Base-by-base conservation (phyloP, 2,113 vertebrate species). In the Aythya baeri region DNA sequence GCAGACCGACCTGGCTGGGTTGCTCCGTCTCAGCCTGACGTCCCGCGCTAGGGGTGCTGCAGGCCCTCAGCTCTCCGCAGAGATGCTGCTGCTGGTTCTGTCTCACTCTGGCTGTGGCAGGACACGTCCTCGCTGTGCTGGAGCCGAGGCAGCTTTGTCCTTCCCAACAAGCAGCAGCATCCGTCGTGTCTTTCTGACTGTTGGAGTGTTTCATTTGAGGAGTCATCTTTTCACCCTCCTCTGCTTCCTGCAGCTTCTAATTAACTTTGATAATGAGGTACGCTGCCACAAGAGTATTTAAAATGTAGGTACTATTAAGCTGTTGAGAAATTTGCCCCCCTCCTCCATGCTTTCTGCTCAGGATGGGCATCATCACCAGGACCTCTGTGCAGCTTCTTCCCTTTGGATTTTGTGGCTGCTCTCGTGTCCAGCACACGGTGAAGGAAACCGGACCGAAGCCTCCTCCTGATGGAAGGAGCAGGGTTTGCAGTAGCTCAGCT, bases 291-390 rank as follows among this genome's bases (percentile, higher is more conserved):
- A 38, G 63, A 20, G 5, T 17, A 9, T 57, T 81, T 36, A 34
- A 68, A 83, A 38, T 8, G 26, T 34, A 71, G 72, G 32, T 58
- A 52, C 13, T 11, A 5, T 52, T n/a, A 73, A 76, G 26, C 72
- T 88, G 0, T 26, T 46, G 63, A 58, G 74, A 27, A 70, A 49
- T n/a, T 36, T 21, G 2, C 29, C 1, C 2, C 4, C 2, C 13
- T 61, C 10, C 34, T 79, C 65, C 17, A 0, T 2, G 12, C 9
- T 74, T 83, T 71, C 17, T 22, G 58, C 43, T 14, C 26, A 63
- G 72, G 41, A 31, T 59, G 36, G 63, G 52, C 63, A 43, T 41
- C 16, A 29, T 20, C 46, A 65, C 43, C 52, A 72, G 55, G 50
- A 71, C 15, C 31, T 78, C 26, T 11, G 31, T 44, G 20, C 31